Evolutionary conservation across 92 coral and sea anemone genomes (phyloP).

Genomic region (Porites divaricata): DNA sequence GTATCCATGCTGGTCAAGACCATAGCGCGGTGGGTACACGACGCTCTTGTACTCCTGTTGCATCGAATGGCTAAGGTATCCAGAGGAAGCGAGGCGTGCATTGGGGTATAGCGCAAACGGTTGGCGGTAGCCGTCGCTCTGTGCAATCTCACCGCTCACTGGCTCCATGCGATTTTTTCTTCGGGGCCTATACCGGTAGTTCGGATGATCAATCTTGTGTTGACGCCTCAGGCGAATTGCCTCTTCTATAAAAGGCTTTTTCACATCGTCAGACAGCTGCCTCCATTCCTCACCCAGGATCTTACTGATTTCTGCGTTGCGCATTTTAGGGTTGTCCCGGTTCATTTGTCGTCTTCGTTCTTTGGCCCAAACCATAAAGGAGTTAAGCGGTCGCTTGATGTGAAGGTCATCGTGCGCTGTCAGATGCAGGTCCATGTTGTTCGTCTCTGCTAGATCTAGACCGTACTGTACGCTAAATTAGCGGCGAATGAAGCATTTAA

Average conservation of each 20-base stretch:
- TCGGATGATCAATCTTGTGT: conserved; percentile 88
- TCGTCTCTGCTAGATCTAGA: conserved; percentile 21
- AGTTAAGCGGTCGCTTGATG: conserved; percentile 89
- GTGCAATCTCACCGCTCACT: conserved; percentile 16
- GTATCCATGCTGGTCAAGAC: conserved; percentile 23
- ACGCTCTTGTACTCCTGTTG: conserved; percentile 41
- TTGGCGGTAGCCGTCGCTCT: conserved; percentile 21
- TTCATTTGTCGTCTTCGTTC: conserved; percentile 81
- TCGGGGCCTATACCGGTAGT: conserved; percentile 89
- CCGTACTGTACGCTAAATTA: conserved; percentile 13
- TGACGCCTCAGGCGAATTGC: conserved; percentile 83
- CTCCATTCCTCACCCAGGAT: conserved; percentile 92
- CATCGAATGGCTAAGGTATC: conserved; percentile 36
- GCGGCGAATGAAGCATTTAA: conserved; percentile 37
- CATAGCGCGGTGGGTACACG: conserved; percentile 28
- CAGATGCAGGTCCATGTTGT: conserved; percentile 30
- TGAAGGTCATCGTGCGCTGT: conserved; percentile 56
- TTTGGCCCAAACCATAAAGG: conserved; percentile 96
- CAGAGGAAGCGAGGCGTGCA: conserved; percentile 33
- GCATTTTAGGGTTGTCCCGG: conserved; percentile 89
- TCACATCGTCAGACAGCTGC: conserved; percentile 76
- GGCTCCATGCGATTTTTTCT: conserved; percentile 69
- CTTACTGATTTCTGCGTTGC: conserved; percentile 92
- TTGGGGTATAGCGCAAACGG: conserved; percentile 42
- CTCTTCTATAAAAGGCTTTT: conserved; percentile 86